A percentile compares a stretch with the other conserved stretches of the same genome.
phyloP scores from a whole-genome alignment of 2,797 vertebrate species.

The Alcedo quadribrachys region DNA sequence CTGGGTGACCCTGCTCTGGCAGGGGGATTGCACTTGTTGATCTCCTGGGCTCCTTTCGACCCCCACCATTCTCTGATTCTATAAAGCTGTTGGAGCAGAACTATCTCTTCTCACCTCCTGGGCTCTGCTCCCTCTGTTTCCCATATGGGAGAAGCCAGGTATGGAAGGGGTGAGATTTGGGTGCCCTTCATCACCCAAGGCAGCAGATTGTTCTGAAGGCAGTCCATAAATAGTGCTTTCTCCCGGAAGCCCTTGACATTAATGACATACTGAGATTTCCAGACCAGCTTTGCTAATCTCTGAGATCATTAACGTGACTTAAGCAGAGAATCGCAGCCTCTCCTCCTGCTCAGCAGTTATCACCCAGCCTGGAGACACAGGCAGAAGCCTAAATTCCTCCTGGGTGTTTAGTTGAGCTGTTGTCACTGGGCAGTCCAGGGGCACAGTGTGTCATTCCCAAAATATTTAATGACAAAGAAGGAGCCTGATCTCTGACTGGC shows the following conservation, averaged over 20 bases:
- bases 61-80: too few species aligned
- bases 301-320: slow-evolving; percentile 2
- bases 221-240: background rate
- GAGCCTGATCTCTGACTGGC: slow-evolving; percentile 36
- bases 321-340: background rate
- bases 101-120: background rate
- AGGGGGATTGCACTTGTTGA: too few species aligned
- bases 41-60: too few species aligned
- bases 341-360: background rate
- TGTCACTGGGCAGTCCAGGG: slow-evolving; percentile 27
- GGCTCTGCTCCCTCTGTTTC: background rate
- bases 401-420: background rate
- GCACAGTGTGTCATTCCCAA: slow-evolving; percentile 36
- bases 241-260: background rate
- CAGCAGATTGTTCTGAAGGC: background rate
- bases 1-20: too few species aligned
- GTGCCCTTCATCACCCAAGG: background rate
- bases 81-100: accelerated
- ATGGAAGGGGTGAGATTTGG: background rate
- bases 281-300: slow-evolving; percentile 20
- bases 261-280: background rate
- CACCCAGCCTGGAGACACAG: background rate
- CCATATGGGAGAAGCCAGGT: background rate
- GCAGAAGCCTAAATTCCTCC: slow-evolving; percentile 7
- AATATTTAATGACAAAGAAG: slow-evolving; percentile 52